A percentile compares a stretch with the other conserved stretches of the same genome.
These are phyloP conservation scores for Scaptomyza polygonia DNA, from an alignment of 2,888 invertebrate genomes.

Conservation along the genomic window DNA sequence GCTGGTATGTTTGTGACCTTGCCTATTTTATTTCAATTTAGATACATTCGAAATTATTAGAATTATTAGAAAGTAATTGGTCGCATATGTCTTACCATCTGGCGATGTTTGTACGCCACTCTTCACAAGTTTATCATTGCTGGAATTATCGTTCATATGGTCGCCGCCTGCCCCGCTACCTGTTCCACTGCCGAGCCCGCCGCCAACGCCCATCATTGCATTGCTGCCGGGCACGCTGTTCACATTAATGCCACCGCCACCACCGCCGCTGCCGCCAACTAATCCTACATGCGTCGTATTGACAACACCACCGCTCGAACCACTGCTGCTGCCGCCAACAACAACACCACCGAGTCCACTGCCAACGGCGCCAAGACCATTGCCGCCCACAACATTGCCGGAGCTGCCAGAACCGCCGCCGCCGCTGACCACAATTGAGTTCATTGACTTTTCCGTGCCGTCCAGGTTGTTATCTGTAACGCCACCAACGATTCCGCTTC, in stretches of 20 bases:
- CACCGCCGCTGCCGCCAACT: constrained; percentile 42
- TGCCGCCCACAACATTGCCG: constrained; percentile 70
- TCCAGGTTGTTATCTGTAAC: constrained; percentile 83
- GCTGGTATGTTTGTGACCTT: constrained; percentile 99
- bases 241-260: constrained; percentile 46
- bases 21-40: constrained; percentile 85
- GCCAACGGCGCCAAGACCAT: constrained; percentile 72
- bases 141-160: constrained; percentile 84
- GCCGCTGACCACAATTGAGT: constrained; percentile 82
- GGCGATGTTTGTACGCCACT: constrained; percentile 97
- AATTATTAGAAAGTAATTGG: not conserved
- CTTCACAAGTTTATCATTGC: constrained; percentile 86
- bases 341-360: constrained; percentile 63
- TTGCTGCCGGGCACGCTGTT: constrained; percentile 71
- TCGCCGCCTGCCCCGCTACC: constrained; percentile 79
- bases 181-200: constrained; percentile 65
- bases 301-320: constrained; percentile 50
- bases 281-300: constrained; percentile 71
- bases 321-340: constrained; percentile 55
- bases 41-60: not conserved
- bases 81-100: constrained; percentile 88
- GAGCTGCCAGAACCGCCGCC: constrained; percentile 71
- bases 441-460: constrained; percentile 84
- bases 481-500: constrained; percentile 28
- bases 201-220: constrained; percentile 75